Percentiles rank a stretch among this genome's conserved stretches.
Conservation (phyloP, 2,113 vertebrate species). For the Eidolon helvum region DNA sequence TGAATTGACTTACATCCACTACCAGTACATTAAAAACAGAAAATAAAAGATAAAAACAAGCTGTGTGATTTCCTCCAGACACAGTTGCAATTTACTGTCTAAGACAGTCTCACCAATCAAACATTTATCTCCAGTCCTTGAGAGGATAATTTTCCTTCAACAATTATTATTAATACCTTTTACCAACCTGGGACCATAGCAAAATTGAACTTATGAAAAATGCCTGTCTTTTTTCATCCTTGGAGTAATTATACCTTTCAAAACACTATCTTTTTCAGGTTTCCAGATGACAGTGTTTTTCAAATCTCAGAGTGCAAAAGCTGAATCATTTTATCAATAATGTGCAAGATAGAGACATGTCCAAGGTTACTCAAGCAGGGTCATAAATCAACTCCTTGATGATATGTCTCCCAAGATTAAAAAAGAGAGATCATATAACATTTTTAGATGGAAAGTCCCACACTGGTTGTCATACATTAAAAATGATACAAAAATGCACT, state of each 20-base stretch:
- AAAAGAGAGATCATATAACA: constrained; percentile 44
- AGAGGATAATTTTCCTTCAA: constrained; percentile 64
- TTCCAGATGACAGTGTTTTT: constrained; percentile 49
- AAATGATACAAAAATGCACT: constrained; percentile 34
- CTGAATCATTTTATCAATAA: constrained; percentile 77
- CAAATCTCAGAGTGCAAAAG: constrained; percentile 67
- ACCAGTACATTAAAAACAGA: constrained; percentile 65
- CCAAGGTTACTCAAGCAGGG: constrained; percentile 77
- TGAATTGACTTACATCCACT: constrained; percentile 41
- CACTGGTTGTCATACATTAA: constrained; percentile 15
- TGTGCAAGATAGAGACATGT: constrained; percentile 71
- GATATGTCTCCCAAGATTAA: constrained; percentile 64
- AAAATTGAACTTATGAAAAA: constrained; percentile 71
- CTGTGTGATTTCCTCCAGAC: constrained; percentile 52
- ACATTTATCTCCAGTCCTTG: constrained; percentile 67
- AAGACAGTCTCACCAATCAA: constrained; percentile 64
- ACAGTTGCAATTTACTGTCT: constrained; percentile 64
- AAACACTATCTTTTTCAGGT: constrained; percentile 57
- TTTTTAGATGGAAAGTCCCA: constrained; percentile 32
- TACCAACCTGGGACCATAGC: constrained; percentile 45
- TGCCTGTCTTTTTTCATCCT: constrained; percentile 60
- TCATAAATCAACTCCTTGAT: constrained; percentile 71
- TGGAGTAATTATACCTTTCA: constrained; percentile 69
- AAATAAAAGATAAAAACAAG: constrained; percentile 39
- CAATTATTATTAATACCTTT: constrained; percentile 75